Evolutionary conservation across 2,113 vertebrate species (phyloP).

Genomic region (Zootoca vivipara): DNA sequence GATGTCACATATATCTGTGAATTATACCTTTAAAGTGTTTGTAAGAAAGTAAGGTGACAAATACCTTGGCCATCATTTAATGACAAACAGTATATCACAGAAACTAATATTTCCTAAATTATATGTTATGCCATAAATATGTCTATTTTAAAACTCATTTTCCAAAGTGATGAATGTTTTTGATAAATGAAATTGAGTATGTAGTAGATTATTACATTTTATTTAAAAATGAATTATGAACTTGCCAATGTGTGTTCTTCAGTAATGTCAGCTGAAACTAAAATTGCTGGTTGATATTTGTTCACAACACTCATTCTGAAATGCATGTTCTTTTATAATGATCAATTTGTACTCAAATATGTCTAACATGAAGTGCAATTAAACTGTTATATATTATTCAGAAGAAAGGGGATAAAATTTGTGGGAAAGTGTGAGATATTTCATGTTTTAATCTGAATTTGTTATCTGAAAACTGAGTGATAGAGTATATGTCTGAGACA

Average conservation of each 20-base stretch:
- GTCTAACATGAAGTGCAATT: constrained; percentile 17
- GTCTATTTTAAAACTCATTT: constrained; percentile 3
- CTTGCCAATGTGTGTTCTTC: constrained; percentile 12
- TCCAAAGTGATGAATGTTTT: constrained; percentile 25
- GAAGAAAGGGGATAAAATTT: neutral
- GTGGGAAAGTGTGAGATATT: too few species aligned
- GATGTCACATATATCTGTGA: too few species aligned
- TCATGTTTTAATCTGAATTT: too few species aligned
- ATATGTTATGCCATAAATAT: too few species aligned
- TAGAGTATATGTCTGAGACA: too few species aligned
- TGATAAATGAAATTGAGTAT: constrained; percentile 17
- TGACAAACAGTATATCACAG: too few species aligned
- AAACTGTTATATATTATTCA: neutral
- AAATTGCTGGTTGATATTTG: constrained; percentile 1
- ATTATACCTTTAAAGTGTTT: too few species aligned
- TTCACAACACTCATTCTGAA: neutral
- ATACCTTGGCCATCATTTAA: too few species aligned
- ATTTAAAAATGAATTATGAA: neutral
- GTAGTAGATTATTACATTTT: constrained; percentile 39
- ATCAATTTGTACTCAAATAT: constrained; percentile 11
- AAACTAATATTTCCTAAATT: too few species aligned
- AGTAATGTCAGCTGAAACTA: constrained; percentile 40
- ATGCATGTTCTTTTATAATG: constrained; percentile 30
- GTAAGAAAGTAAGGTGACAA: too few species aligned
- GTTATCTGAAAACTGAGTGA: too few species aligned